Evolutionary conservation across 2,797 vertebrate species (phyloP), one percentile per base, ranked within the genome.

Genomic region (Stomatorhinus walkeri): DNA sequence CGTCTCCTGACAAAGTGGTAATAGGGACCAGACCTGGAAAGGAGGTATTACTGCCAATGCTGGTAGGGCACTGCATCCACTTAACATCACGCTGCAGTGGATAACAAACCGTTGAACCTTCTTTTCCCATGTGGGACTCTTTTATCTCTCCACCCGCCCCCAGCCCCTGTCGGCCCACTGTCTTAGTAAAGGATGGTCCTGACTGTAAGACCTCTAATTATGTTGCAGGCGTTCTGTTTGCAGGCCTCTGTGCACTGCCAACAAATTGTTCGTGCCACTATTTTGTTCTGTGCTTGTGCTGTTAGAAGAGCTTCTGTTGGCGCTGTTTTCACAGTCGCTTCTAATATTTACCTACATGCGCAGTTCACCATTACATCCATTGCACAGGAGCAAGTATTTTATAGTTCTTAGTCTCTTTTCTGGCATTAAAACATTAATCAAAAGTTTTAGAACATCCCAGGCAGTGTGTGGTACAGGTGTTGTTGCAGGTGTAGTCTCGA

Each of bases 181-280:
- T 90, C 93, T 93, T 91, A 90, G 92, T 93, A 93, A 94, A 94
- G 94, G 94, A 95, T 94, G 94, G 94, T 93, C 93, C 94, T 95
- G 93, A 92, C 90, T 90, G 90, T 94, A 94, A 93, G 94, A 93
- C 93, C 93, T 94, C 92, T 95, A 95, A 96, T 96, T 95, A 95
- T 95, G 93, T 93, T 90, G 93, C 91, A 93, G 94, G 94, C 91
- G 28, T 94, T 94, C 90, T 89, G 3, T 93, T 93, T 90, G 93
- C 91, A 93, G 94, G 94, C 91, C 94, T 94, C 90, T 89, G 3
- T 93, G 92, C 93, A 92, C 93, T 92, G 88, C 92, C 92, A 90
- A 92, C 40, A 68, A 89, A 85, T 68, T 28, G 59, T 72, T 54
- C 22, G 83, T 64, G 86, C 12, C 54, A 64, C 88, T 89, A 8